These are phyloP conservation scores for Lasioglossum villosulum DNA, from an alignment of 2,888 invertebrate genomes.

Conservation along the genomic window DNA sequence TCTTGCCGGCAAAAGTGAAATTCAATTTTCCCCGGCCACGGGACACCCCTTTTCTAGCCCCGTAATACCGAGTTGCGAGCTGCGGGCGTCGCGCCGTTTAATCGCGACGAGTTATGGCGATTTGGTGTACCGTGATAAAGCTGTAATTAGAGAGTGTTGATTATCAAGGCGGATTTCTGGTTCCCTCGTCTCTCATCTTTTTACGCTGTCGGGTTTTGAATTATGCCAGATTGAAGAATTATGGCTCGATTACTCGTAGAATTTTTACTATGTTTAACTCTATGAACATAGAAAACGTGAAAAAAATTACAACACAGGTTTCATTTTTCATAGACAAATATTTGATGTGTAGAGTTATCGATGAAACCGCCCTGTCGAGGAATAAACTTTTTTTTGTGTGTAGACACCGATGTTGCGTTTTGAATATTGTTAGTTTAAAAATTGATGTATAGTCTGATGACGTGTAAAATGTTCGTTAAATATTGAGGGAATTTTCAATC, in stretches of 20 bases:
- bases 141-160: slow-evolving; percentile 31
- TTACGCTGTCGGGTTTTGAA: background rate
- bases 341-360: no score
- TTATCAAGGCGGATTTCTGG: slow-evolving; percentile 1
- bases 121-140: slow-evolving; percentile 3
- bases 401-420: no score
- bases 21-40: slow-evolving; percentile 59
- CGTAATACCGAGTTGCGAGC: slow-evolving; percentile 45
- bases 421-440: no score
- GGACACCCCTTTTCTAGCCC: background rate
- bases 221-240: background rate
- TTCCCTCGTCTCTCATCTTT: background rate
- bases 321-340: no score
- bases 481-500: no score
- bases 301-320: no score
- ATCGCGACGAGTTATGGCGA: slow-evolving; percentile 29
- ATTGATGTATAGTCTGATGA: no score
- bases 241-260: background rate
- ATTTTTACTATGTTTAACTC: no score
- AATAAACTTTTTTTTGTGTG: no score
- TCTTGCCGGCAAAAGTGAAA: slow-evolving; percentile 63
- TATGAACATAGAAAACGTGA: no score
- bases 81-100: slow-evolving; percentile 18
- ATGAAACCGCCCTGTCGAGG: no score
- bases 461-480: no score